These are phyloP conservation scores for Parauchenoglanis punctatus DNA, from an alignment of 2,797 vertebrate genomes.

Conservation along the genomic window DNA sequence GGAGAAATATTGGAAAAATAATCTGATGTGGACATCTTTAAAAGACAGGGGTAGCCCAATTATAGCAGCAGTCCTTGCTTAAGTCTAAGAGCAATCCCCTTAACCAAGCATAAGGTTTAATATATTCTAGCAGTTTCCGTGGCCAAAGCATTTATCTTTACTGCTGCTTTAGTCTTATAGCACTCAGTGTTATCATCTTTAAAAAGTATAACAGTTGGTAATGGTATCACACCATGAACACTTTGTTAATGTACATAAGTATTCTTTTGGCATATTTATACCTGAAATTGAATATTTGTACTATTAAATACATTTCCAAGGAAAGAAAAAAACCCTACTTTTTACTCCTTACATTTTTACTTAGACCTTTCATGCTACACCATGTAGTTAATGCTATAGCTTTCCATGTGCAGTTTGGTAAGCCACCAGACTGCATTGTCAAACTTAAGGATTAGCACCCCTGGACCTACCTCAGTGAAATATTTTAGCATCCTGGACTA, in stretches of 20 bases:
- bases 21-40: neutral
- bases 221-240: neutral
- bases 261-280: neutral
- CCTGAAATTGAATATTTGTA: neutral
- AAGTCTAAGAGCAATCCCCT: neutral
- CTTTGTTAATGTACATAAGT: no score
- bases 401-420: neutral
- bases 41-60: neutral
- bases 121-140: neutral
- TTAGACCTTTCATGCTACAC: neutral
- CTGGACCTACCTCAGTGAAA: no score
- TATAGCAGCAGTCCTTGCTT: neutral
- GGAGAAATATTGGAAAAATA: neutral
- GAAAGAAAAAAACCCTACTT: neutral
- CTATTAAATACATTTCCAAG: neutral
- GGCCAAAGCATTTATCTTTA: neutral
- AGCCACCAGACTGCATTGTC: neutral
- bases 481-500: neutral
- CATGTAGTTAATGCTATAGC: no score
- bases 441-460: no score
- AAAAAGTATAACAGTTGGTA: neutral
- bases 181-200: neutral
- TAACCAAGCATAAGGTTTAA: neutral
- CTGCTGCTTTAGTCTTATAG: neutral
- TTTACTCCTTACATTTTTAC: neutral